A percentile compares a stretch with the other conserved stretches of the same genome.
These are phyloP conservation scores for Pherbina coryleti DNA, from an alignment of 2,888 invertebrate genomes.

Conservation along the genomic window DNA sequence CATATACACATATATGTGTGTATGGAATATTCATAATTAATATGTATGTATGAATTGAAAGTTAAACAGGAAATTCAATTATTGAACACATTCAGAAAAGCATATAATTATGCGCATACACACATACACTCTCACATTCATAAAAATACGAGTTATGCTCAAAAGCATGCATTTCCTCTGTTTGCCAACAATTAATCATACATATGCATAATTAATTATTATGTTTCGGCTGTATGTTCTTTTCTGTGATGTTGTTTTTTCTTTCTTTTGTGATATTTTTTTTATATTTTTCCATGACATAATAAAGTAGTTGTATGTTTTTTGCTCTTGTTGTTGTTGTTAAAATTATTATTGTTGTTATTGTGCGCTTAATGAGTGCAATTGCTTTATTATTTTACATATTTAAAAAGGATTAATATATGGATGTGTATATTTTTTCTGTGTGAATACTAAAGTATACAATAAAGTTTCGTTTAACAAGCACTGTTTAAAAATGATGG, in stretches of 20 bases:
- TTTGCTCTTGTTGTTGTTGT: background rate
- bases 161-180: background rate
- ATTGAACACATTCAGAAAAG: background rate
- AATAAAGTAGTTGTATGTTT: background rate
- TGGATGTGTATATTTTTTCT: no score
- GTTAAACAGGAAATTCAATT: conserved; percentile 22
- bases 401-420: no score
- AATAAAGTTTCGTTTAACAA: no score
- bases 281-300: background rate
- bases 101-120: background rate
- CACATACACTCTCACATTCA: background rate
- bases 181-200: conserved; percentile 29
- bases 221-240: background rate
- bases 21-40: no score
- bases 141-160: background rate
- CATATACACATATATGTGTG: no score
- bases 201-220: conserved; percentile 35
- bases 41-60: background rate
- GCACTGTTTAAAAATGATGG: no score
- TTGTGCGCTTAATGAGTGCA: background rate
- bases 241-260: background rate
- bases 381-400: background rate
- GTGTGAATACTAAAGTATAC: no score
- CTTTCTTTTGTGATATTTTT: background rate
- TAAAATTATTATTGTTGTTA: no score